Percentiles rank a stretch among this genome's conserved stretches.
These are phyloP conservation scores for Aleadryas rufinucha DNA, from an alignment of 2,113 vertebrate genomes.

Conservation along the genomic window DNA sequence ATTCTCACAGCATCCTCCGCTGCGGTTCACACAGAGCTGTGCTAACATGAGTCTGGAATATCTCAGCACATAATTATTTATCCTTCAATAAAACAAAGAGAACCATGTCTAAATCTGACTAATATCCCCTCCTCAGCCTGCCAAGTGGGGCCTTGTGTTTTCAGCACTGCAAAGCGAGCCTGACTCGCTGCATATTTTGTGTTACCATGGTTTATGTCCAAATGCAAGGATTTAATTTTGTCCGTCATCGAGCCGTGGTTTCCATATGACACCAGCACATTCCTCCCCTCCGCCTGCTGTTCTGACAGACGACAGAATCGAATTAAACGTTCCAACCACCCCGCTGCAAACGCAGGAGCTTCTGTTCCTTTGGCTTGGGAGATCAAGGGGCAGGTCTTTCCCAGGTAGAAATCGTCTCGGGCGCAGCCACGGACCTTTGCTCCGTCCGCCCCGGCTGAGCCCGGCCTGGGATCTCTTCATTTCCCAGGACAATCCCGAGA, in stretches of 20 bases:
- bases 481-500: background rate
- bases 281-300: conserved; percentile 54
- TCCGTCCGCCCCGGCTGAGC: background rate
- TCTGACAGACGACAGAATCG: conserved; percentile 55
- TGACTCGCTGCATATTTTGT: conserved; percentile 63
- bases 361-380: conserved; percentile 38
- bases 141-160: conserved; percentile 67
- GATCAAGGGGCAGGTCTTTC: conserved; percentile 38
- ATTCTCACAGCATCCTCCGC: background rate
- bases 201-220: conserved; percentile 66
- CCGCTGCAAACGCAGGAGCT: background rate
- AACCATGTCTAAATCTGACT: conserved; percentile 62
- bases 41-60: conserved; percentile 57
- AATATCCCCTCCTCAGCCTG: conserved; percentile 54
- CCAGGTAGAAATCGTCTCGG: background rate
- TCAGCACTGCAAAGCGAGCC: conserved; percentile 54
- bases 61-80: conserved; percentile 67
- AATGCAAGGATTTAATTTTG: conserved; percentile 64
- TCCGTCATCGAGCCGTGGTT: conserved; percentile 44
- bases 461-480: background rate
- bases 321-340: conserved; percentile 34
- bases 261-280: conserved; percentile 61
- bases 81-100: conserved; percentile 64
- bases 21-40: conserved; percentile 38
- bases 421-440: background rate